These are phyloP conservation scores for Tympanoctomys barrerae DNA, from an alignment of 2,797 vertebrate species.

Conservation along the genomic window DNA sequence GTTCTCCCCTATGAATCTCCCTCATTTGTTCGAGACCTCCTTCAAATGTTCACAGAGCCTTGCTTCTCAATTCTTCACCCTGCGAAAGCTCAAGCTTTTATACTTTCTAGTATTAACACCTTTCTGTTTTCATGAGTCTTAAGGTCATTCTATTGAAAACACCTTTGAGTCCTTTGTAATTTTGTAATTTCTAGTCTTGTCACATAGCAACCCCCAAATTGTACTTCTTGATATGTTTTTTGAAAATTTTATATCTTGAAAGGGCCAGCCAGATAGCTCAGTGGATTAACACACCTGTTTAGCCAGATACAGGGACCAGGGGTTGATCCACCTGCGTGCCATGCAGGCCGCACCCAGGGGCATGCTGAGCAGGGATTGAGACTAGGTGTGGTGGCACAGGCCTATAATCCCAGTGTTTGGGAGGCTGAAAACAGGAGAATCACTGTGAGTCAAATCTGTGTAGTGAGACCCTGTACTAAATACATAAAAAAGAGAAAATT, in stretches of 20 bases:
- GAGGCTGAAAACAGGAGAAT: too few species aligned
- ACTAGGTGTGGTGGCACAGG: too few species aligned
- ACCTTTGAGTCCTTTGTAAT: background rate
- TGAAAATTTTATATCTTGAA: too few species aligned
- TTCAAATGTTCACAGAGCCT: background rate
- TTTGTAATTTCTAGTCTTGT: background rate
- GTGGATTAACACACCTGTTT: too few species aligned
- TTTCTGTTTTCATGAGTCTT: background rate
- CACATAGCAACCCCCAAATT: background rate
- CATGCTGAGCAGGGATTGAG: too few species aligned
- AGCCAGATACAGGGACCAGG: too few species aligned
- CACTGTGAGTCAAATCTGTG: too few species aligned
- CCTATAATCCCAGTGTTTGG: too few species aligned
- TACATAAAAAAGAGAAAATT: background rate
- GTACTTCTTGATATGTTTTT: background rate
- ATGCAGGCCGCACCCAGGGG: too few species aligned
- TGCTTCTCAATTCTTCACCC: background rate
- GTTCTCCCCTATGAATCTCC: background rate
- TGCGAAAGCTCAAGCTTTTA: background rate
- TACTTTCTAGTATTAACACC: background rate
- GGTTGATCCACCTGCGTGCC: too few species aligned
- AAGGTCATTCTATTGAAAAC: slow-evolving; percentile 27
- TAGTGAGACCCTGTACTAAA: too few species aligned
- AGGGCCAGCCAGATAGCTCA: too few species aligned
- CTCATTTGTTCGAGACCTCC: background rate